Evolutionary conservation across 2,797 vertebrate genomes (phyloP), one percentile per base, ranked within the genome.

Genomic region (Helarctos malayanus): DNA sequence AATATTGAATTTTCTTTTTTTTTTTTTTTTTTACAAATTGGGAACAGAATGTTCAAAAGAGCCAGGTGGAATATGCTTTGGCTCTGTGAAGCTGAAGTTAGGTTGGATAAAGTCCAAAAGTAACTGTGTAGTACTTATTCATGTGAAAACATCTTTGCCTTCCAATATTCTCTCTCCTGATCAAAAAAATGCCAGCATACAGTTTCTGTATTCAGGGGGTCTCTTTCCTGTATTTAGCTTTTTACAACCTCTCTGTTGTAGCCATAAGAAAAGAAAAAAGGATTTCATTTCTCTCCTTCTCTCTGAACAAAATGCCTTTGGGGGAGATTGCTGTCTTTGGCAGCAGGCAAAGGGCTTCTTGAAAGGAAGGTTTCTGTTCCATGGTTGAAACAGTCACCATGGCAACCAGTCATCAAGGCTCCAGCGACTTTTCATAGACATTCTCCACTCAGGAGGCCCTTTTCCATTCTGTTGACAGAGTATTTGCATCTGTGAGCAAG

Each of bases 281-380:
- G 86, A 94, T 95, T 97, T 97, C 76, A 91, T 97, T 97, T 96
- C 92, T 93, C 61, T 84, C 79, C 94, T 89, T 91, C 84, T 94
- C 93, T 93, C 38, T 19, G 93, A 97, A 97, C 94, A 97, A 97
- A 98, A 97, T 97, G 94, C 95, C 87, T 95, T 93, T 94, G 90
- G 97, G 84, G 84, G 94, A 93, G 97, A 94, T 56, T 89, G 94
- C 97, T 97, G 97, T 78, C 45, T 97, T 97, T 97, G 96, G 97
- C 98, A 97, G 87, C 92, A 91, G 27, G 95, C 95, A 92, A 89
- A 97, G 80, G 54, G 90, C 95, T 98, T 95, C 96, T 97, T 89
- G 90, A 98, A 97, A 96, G 90, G 90, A 98, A 94, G 88, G 80
- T 96, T 97, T 97, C 95, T 94, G 92, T 97, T 97, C 90, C 82